Evolutionary conservation across 2,888 invertebrate genomes (phyloP).

Genomic region (Aphrophora alni): DNA sequence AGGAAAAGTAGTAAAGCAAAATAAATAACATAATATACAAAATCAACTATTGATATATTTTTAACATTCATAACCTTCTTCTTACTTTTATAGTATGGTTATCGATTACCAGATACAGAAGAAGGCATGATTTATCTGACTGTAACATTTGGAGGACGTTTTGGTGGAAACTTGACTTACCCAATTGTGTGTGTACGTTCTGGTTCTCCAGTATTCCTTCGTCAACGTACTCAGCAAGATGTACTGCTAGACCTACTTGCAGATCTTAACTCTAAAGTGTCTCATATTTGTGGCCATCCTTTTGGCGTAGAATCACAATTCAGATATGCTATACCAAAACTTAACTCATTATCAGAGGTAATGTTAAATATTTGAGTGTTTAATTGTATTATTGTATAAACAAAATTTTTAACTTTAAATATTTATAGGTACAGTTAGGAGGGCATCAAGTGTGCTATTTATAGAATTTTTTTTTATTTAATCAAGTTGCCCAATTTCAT

Average conservation of each 20-base stretch:
- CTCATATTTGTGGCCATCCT: conserved; percentile 34
- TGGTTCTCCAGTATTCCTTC: conserved; percentile 26
- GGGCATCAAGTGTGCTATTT: no score
- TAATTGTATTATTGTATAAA: not conserved
- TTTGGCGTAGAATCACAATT: conserved; percentile 24
- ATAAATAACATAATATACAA: no score
- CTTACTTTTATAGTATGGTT: conserved; percentile 43
- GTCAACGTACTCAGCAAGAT: conserved; percentile 8
- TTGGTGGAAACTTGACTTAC: conserved; percentile 38
- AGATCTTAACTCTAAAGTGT: conserved; percentile 24
- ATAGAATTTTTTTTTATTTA: no score
- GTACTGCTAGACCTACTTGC: conserved; percentile 35
- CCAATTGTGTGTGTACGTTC: conserved; percentile 39
- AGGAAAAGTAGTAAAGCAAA: no score
- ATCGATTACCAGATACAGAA: conserved; percentile 41
- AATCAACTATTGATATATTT: no score
- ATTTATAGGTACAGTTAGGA: no score
- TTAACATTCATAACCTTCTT: no score
- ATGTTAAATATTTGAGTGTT: not conserved
- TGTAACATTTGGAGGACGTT: conserved; percentile 38
- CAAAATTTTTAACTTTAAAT: not conserved
- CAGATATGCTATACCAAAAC: conserved; percentile 29
- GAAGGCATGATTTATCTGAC: conserved; percentile 40
- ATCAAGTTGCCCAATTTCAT: no score
- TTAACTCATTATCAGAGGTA: conserved; percentile 7